Evolutionary conservation across 1,140 invertebrate species (phyloP), one percentile per base, ranked within the genome.

Genomic region (Tenebrio molitor): DNA sequence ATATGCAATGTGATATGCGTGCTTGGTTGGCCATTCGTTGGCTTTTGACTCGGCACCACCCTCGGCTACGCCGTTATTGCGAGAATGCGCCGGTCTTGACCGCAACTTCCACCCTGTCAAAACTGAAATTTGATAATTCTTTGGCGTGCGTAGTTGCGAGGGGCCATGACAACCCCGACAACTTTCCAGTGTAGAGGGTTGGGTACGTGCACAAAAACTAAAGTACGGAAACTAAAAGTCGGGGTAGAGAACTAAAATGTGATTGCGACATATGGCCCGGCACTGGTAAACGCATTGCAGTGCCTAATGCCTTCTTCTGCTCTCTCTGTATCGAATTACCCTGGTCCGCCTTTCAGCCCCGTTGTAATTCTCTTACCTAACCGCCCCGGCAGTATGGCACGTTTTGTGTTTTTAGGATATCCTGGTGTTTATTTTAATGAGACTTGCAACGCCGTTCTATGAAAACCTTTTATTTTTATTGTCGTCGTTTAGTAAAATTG

Each of bases 1-100:
- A 46, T 33, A 68, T 68, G 66, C 66, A 69, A 68, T 68, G 42
- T 39, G 66, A 69, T 69, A 50, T 69, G 44, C 42, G 50, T 58
- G 15, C 50, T 12, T 58, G n/a, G 14, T 53, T 50, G 41, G 25
- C 23, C 41, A 33, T 44, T 64, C 46, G 21, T 12, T 65, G 39
- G 3, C 33, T 16, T 65, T 36, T 39, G 36, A 39, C 36, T 39
- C 12, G 2, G 36, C 12, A n/a, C 6, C 36, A 39, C 33, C 34
- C 34, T 64, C 21, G 21, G 16, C 29, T 41, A 65, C 33, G 15
- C 33, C 17, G 19, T 65, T 41, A 34, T 12, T n/a, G 3, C 12
- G 36, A 2, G 12, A 39, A 5, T 5, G 36, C 3, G 36, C 2
- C 6, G 41, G 16, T 44, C 7, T 44, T 44, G n/a, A n/a, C n/a